Base-by-base conservation (phyloP, 2,113 vertebrate species). In the Sander lucioperca region DNA sequence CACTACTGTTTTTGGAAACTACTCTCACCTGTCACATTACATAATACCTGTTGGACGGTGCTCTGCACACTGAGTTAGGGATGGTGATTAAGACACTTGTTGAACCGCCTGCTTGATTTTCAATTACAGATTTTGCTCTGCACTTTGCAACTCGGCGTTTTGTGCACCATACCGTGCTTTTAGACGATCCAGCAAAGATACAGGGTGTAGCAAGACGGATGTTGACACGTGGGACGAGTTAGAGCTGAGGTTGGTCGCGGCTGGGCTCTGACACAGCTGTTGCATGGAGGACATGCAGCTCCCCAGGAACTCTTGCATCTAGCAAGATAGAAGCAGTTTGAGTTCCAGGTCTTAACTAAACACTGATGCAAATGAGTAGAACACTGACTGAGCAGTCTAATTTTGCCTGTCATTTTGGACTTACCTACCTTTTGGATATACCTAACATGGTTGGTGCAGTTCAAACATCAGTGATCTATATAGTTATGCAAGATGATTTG, bases 251-350 rank as follows among this genome's bases (percentile, higher is more conserved):
- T 77, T 54, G 48, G 39, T 67, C 13, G 48, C 39, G 5, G 12
- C 36, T 53, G 77, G 50, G 0, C 54, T 85, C 85, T 89, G 88
- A 27, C 82, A 18, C 10, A 95, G 65, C 70, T 94, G 94, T 59
- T 96, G 95, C 96, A 96, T 96, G 78, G 95, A 95, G 1, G 79
- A 83, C 0, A 90, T 82, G 8, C 96, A 97, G 21, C 94, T 95
- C 83, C 94, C 93, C 72, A 98, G 95, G 33, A 97, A 97, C 16
- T 96, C 91, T 47, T 96, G 80, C 92, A 97, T 94, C 97, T 97
- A 82, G 54, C 54, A 14, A 77, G 18, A 71, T 1, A 47, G 43
- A 43, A 56, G 25, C 19, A n/a, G 16, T 59, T 43, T 10, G 51
- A 71, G n/a, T 57, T 70, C 33, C 18, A 36, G 14, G 25, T 18